Percentiles rank a stretch among this genome's conserved stretches.
Evolutionary conservation across 2,797 vertebrate species (phyloP).

Genomic region (Etheostoma nigrum): DNA sequence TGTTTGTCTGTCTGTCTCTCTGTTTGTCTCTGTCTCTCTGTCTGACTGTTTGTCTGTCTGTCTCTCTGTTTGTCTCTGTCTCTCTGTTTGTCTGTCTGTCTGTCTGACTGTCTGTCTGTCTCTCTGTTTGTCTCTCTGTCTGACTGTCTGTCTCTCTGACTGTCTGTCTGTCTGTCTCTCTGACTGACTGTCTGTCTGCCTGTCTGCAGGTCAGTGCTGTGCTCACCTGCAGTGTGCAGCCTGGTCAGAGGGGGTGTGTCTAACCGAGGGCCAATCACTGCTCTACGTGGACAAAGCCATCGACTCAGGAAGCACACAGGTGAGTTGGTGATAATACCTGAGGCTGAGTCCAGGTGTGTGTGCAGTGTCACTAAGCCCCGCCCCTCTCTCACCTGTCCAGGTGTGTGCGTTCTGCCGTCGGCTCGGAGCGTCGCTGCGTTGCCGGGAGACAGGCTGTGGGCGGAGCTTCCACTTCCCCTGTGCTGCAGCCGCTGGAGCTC

Average conservation of each 20-base stretch:
- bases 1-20: no score
- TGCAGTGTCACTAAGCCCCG: background rate
- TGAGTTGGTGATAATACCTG: conserved; percentile 71
- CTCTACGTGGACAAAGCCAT: conserved; percentile 98
- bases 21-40: no score
- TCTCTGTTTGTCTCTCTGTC: no score
- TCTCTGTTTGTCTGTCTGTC: no score
- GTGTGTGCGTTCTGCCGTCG: conserved; percentile 95
- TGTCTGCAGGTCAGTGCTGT: conserved; percentile 91
- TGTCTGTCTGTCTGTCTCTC: no score
- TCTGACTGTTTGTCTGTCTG: no score
- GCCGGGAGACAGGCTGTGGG: conserved; percentile 91
- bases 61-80: no score
- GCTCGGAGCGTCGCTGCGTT: conserved; percentile 96
- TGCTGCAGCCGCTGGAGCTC: conserved; percentile 92
- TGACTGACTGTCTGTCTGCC: conserved; percentile 26
- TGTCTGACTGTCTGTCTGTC: no score
- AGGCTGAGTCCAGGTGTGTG: background rate
- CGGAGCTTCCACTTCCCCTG: conserved; percentile 96
- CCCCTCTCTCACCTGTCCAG: conserved; percentile 72
- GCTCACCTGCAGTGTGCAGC: conserved; percentile 96
- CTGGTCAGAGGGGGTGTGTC: conserved; percentile 93
- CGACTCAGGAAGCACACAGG: conserved; percentile 97
- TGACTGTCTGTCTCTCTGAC: no score
- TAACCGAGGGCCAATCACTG: conserved; percentile 88